These are phyloP conservation scores for Hypolimnas misippus DNA, from an alignment of 2,888 invertebrate genomes.

Conservation along the genomic window DNA sequence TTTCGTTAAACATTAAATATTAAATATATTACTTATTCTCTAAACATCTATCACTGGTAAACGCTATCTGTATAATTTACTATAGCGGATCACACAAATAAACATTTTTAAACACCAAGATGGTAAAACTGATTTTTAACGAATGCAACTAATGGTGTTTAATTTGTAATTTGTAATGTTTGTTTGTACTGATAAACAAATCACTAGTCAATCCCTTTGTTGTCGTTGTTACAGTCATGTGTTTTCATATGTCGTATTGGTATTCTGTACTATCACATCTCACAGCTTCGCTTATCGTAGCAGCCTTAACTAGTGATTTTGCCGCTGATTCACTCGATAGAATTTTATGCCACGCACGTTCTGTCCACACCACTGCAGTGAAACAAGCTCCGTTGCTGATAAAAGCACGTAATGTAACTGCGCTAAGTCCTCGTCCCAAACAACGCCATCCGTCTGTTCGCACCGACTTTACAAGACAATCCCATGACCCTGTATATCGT, in stretches of 20 bases:
- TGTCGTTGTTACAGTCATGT: not conserved
- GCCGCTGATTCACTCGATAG: slow-evolving; percentile 53
- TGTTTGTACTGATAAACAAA: not conserved
- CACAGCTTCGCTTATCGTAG: slow-evolving; percentile 61
- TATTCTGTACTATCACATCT: slow-evolving; percentile 64
- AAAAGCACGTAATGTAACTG: slow-evolving; percentile 94
- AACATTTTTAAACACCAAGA: not conserved
- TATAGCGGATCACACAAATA: not conserved
- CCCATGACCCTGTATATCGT: slow-evolving; percentile 87
- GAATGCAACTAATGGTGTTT: not conserved
- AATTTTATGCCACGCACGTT: slow-evolving; percentile 80
- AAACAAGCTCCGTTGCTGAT: slow-evolving; percentile 97
- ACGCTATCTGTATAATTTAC: not conserved
- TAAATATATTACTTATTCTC: not conserved
- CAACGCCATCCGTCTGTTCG: slow-evolving; percentile 87
- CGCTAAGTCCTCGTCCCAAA: slow-evolving; percentile 89
- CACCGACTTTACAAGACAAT: slow-evolving; percentile 90
- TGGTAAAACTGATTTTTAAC: not conserved
- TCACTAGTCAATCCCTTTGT: not conserved
- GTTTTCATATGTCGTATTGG: slow-evolving; percentile 58
- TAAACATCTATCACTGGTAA: not conserved
- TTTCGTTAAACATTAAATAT: not conserved
- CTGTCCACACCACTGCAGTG: slow-evolving; percentile 92
- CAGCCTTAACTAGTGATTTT: slow-evolving; percentile 40
- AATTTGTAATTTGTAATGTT: not conserved